Conservation (phyloP, 2,113 vertebrate genomes). For the Mus spicilegus region DNA sequence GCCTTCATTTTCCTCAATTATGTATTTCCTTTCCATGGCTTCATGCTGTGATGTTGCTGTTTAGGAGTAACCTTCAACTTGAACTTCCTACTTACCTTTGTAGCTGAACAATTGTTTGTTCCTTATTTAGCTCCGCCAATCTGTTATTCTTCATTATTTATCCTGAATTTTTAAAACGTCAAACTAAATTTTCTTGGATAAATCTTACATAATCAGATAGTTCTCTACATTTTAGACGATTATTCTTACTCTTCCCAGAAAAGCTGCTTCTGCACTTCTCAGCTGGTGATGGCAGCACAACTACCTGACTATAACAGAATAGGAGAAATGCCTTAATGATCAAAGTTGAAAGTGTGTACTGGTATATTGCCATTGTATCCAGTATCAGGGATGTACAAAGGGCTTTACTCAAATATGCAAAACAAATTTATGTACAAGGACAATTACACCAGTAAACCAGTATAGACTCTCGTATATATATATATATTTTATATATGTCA, state of each 20-base stretch:
- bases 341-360: conserved; percentile 84
- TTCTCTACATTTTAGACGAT: background rate
- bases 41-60: too few species aligned
- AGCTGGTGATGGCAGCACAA: conserved; percentile 84
- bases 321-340: conserved; percentile 83
- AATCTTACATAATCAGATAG: background rate
- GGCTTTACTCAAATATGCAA: conserved; percentile 90
- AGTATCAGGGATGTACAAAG: conserved; percentile 91
- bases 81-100: background rate
- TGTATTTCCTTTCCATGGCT: too few species aligned
- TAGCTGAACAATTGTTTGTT: background rate
- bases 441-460: conserved; percentile 88
- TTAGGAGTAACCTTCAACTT: too few species aligned
- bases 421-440: conserved; percentile 91
- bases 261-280: background rate
- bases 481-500: too few species aligned
- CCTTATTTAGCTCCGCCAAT: background rate
- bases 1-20: too few species aligned
- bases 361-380: conserved; percentile 84
- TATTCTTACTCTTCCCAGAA: background rate
- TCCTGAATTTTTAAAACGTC: background rate
- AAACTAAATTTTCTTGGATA: background rate
- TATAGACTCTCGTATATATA: conserved; percentile 81
- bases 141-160: background rate
- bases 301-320: conserved; percentile 83